These are phyloP conservation scores for Fulmarus glacialis DNA, from an alignment of 2,113 vertebrate species.

Conservation along the genomic window DNA sequence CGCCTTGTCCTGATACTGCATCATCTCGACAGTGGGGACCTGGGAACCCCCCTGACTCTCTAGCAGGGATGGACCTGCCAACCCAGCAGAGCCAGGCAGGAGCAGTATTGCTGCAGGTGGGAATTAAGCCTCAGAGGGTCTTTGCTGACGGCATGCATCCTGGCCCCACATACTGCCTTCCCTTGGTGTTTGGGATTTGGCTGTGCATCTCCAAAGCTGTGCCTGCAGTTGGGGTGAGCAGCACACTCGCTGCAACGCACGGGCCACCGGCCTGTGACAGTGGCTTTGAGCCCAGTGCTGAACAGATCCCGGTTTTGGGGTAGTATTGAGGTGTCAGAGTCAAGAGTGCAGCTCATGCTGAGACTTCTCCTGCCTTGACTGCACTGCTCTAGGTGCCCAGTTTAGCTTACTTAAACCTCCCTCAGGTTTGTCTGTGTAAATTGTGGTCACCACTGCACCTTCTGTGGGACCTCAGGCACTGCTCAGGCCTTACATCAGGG, in stretches of 20 bases:
- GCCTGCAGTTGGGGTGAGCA: background rate
- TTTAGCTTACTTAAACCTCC: background rate
- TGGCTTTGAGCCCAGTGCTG: background rate
- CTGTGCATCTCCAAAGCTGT: background rate
- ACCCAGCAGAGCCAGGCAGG: background rate
- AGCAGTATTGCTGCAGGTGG: background rate
- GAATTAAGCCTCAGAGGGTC: background rate
- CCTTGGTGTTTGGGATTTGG: rapidly evolving
- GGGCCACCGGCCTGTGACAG: rapidly evolving
- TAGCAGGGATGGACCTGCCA: background rate
- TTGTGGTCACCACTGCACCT: background rate
- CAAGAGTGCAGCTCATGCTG: background rate
- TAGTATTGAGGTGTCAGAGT: background rate
- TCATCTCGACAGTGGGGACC: background rate
- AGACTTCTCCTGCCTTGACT: background rate
- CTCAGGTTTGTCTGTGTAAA: background rate
- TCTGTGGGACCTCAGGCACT: background rate
- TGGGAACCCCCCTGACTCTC: rapidly evolving
- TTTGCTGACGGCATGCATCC: background rate
- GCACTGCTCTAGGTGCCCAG: background rate
- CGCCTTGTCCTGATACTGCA: background rate
- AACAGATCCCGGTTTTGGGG: background rate
- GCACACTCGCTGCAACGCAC: background rate
- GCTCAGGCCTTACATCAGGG: background rate
- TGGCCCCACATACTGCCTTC: background rate